Base-by-base conservation (phyloP, 2,797 vertebrate species). In the Melanotaenia trifasciata region DNA sequence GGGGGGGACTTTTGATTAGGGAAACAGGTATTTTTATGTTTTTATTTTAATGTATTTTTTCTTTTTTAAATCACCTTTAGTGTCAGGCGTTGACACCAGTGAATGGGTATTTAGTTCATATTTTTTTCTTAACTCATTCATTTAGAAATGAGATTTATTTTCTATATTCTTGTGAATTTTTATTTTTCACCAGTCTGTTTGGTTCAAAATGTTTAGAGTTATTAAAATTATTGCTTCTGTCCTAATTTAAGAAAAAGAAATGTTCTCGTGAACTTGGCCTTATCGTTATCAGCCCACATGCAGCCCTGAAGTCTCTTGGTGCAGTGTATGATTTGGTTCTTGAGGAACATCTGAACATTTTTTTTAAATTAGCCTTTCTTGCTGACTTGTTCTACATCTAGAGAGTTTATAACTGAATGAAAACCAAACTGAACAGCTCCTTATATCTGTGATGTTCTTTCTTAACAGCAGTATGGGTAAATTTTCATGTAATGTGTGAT, bases 1-100 rank as follows among this genome's bases (percentile, higher is more conserved):
- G 78, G 43, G 65, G 63, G 38, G 60, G 67, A 83, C 65, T 51
- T 79, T 64, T 28, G 43, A 77, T 82, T 88, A 83, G 74, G 73
- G 71, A 65, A 62, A 78, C 24, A 7, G 74, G 32, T 11, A 63
- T 70, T 35, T 50, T 38, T 71, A 72, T 84, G 76, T 76, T 66
- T 61, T 80, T 78, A 64, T 84, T 74, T 50, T 54, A 43, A 43
- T 4, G 16, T 43, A 36, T 73, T 72, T 79, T 77, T 59, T 69
- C 70, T 9, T 68, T 75, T 84, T 84, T 73, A 1, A 53, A 67
- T 64, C 72, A 54, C 62, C 67, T 84, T 24, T 70, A 65, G 36
- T 62, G 13, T 84, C 60, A 72, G 51, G 36, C 65, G 38, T 68
- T 72, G 64, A 79, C 75, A 83, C 38, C 73, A 70, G 28, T 68